phyloP scores from a whole-genome alignment of 2,113 vertebrate species.

The Vombatus ursinus region DNA sequence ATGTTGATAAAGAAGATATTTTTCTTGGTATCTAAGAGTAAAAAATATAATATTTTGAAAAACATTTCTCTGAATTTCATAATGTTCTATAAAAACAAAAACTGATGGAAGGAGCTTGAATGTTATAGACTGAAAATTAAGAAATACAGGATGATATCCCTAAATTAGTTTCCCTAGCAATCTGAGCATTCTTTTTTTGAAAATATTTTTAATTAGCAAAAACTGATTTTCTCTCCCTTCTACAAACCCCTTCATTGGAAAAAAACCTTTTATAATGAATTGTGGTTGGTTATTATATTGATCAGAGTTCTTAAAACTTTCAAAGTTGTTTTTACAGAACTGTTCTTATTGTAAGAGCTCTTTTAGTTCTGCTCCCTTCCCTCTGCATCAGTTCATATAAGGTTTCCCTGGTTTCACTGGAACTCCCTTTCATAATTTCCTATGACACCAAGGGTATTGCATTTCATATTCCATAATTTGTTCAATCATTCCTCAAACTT shows the following conservation, averaged over 20 bases:
- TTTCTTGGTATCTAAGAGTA: not conserved
- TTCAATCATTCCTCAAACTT: not conserved
- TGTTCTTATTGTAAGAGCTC: not conserved
- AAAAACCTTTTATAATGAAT: not conserved
- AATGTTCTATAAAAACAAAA: not conserved
- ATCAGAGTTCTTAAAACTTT: not conserved
- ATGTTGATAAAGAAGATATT: not conserved
- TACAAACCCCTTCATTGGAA: not conserved
- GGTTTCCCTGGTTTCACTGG: not conserved
- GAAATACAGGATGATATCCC: not conserved
- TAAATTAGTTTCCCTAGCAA: not conserved
- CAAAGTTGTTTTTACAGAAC: not conserved
- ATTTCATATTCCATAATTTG: not conserved
- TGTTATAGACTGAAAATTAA: not conserved
- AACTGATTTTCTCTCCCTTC: not conserved
- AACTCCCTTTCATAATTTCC: not conserved
- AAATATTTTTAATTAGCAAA: not conserved
- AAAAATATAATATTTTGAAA: not conserved
- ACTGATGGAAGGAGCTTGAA: not conserved
- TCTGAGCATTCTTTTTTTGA: not conserved
- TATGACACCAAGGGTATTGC: not conserved
- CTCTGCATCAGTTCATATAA: not conserved
- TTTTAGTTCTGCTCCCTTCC: not conserved
- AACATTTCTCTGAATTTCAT: not conserved
- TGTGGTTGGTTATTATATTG: not conserved